phyloP scores from a whole-genome alignment of 2,113 vertebrate genomes.

The Philantomba maxwellii region DNA sequence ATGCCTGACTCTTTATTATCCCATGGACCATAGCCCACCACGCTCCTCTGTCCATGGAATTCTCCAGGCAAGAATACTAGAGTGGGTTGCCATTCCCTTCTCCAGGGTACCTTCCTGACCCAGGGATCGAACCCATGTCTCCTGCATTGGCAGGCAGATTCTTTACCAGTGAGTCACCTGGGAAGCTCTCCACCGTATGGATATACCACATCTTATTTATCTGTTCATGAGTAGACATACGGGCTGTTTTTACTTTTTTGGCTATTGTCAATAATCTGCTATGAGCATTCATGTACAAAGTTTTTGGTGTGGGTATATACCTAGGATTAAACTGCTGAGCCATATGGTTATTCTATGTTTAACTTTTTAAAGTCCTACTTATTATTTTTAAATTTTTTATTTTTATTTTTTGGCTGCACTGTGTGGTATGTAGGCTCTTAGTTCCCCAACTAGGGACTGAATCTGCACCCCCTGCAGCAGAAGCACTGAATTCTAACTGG shows the following conservation, averaged over 20 bases:
- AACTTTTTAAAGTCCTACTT: not conserved
- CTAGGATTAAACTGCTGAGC: not conserved
- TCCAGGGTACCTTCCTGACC: not conserved
- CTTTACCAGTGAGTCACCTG: not conserved
- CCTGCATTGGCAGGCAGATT: not conserved
- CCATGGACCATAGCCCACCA: not conserved
- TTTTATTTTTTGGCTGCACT: not conserved
- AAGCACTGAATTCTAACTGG: accelerated
- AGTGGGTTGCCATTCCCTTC: not conserved
- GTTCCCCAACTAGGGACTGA: not conserved
- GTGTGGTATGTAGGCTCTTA: not conserved
- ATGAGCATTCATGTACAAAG: not conserved
- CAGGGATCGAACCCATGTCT: not conserved
- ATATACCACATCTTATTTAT: not conserved
- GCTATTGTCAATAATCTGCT: not conserved
- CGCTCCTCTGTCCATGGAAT: not conserved
- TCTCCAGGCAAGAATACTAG: not conserved
- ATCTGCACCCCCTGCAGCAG: accelerated
- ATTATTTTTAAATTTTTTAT: not conserved
- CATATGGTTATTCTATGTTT: not conserved
- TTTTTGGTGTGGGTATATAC: not conserved
- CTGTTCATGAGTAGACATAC: not conserved
- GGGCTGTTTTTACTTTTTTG: not conserved
- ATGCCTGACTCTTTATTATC: not conserved
- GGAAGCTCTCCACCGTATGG: not conserved